phyloP scores from a whole-genome alignment of 2,888 invertebrate genomes.

The Apoda limacodes region DNA sequence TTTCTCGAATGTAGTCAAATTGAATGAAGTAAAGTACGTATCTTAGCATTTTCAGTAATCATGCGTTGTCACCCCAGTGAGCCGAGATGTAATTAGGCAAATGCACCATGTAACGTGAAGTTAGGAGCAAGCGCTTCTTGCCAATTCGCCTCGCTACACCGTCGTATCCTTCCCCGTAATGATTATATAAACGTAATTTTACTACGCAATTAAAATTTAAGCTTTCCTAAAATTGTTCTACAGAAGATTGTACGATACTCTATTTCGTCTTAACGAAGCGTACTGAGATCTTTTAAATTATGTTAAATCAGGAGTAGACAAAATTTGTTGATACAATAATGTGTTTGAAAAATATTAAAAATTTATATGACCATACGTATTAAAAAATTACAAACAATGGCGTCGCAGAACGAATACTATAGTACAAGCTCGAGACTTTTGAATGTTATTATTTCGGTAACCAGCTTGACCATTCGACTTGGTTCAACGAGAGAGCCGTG shows the following conservation, averaged over 20 bases:
- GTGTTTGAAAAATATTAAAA: too few species aligned
- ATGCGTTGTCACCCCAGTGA: slow-evolving; percentile 56
- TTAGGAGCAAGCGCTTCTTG: slow-evolving; percentile 26
- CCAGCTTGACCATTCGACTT: too few species aligned
- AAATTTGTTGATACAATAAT: too few species aligned
- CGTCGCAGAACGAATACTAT: too few species aligned
- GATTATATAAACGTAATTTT: slow-evolving; percentile 65
- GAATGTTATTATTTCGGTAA: too few species aligned
- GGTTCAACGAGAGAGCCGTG: too few species aligned
- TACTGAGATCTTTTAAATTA: slow-evolving; percentile 37
- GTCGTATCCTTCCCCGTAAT: slow-evolving; percentile 58
- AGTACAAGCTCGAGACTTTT: too few species aligned
- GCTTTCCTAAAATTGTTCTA: slow-evolving; percentile 53
- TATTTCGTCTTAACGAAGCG: slow-evolving; percentile 50
- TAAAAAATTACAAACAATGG: too few species aligned
- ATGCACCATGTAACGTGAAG: slow-evolving; percentile 58
- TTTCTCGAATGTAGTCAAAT: slow-evolving; percentile 31
- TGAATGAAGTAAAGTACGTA: slow-evolving; percentile 34
- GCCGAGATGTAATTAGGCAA: slow-evolving; percentile 60
- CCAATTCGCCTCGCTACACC: slow-evolving; percentile 24
- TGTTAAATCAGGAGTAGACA: too few species aligned
- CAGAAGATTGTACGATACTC: slow-evolving; percentile 44
- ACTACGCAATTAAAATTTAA: slow-evolving; percentile 66
- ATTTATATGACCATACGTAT: too few species aligned
- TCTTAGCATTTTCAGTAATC: slow-evolving; percentile 56